phyloP scores from a whole-genome alignment of 2,888 invertebrate genomes.

The Digitonthophagus gazella region DNA sequence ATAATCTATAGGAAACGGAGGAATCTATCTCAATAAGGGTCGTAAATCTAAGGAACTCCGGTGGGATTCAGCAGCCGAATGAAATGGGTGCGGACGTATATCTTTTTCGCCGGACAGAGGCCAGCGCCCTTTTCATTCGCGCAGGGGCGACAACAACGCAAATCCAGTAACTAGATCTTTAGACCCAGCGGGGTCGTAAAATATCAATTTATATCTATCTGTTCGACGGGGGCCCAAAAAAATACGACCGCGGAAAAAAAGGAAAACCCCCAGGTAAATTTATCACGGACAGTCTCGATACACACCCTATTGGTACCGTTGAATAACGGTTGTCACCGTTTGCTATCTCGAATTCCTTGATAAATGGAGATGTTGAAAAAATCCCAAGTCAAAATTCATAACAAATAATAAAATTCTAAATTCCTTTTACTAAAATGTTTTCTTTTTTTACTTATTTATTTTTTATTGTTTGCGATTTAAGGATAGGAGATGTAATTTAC shows the following conservation, averaged over 20 bases:
- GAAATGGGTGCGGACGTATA: conserved; percentile 26
- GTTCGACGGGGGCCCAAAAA: background rate
- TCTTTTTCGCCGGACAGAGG: conserved; percentile 11
- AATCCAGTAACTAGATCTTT: conserved; percentile 44
- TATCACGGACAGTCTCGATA: background rate
- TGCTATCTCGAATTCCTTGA: background rate
- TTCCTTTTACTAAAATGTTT: no score
- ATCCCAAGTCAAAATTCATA: no score
- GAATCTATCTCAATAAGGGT: conserved; percentile 23
- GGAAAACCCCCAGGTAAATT: background rate
- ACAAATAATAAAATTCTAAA: no score
- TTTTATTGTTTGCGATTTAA: no score
- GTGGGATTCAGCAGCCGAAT: conserved; percentile 4
- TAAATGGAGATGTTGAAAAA: background rate
- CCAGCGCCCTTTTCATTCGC: conserved; percentile 17
- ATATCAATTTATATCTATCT: conserved; percentile 45
- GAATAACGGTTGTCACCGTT: no score
- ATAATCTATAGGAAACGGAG: conserved; percentile 24
- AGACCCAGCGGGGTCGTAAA: conserved; percentile 43
- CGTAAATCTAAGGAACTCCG: conserved; percentile 23
- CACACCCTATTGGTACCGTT: background rate
- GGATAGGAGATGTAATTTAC: no score
- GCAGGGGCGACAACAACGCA: conserved; percentile 38
- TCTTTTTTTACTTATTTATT: no score
- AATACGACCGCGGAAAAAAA: background rate